These are phyloP conservation scores for Bradypus variegatus DNA, from an alignment of 2,797 vertebrate species.

Conservation along the genomic window DNA sequence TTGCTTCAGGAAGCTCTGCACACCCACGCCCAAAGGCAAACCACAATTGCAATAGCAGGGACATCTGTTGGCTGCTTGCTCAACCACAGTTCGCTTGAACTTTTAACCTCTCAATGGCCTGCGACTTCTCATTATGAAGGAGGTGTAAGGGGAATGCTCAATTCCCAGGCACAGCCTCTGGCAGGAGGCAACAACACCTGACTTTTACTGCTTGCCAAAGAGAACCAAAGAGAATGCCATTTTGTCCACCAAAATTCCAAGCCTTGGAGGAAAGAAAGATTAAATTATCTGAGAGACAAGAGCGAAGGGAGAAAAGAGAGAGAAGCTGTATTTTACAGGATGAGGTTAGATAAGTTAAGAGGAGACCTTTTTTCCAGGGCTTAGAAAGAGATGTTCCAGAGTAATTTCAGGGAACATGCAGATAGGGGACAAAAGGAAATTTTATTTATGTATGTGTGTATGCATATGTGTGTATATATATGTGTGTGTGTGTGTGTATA, in stretches of 20 bases:
- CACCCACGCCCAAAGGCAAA: too few species aligned
- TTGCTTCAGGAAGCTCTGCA: too few species aligned
- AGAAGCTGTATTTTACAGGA: neutral
- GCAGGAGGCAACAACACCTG: too few species aligned
- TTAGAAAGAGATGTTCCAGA: neutral
- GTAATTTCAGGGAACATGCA: neutral
- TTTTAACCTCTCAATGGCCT: too few species aligned
- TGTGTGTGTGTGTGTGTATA: too few species aligned
- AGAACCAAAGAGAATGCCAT: neutral
- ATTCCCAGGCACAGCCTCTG: too few species aligned
- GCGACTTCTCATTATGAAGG: too few species aligned
- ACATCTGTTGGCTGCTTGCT: too few species aligned
- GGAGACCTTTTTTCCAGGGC: neutral
- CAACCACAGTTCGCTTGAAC: too few species aligned
- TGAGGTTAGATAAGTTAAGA: neutral
- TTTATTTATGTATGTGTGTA: neutral
- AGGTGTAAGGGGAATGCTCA: too few species aligned
- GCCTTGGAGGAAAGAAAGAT: neutral
- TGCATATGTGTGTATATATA: too few species aligned
- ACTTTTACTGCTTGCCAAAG: neutral
- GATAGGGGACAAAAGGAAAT: neutral
- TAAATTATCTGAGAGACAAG: neutral
- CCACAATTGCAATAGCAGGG: too few species aligned
- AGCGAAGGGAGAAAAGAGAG: neutral
- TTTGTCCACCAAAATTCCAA: neutral